These are phyloP conservation scores for Atethmia centrago DNA, from an alignment of 2,888 invertebrate species.

Conservation along the genomic window DNA sequence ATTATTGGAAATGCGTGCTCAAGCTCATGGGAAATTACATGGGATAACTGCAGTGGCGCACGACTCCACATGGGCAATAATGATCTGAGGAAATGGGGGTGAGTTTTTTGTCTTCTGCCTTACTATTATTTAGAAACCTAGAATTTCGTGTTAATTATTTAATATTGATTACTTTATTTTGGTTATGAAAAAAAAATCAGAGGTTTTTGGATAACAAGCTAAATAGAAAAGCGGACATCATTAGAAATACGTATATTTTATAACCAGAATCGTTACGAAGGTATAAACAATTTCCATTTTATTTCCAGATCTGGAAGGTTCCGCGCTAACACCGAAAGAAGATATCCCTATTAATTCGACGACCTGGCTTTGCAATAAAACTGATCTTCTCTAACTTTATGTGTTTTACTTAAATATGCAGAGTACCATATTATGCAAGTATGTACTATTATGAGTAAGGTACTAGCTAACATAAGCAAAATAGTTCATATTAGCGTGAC, in stretches of 20 bases:
- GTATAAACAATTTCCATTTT: constrained; percentile 10
- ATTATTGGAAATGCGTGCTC: constrained; percentile 72
- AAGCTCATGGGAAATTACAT: constrained; percentile 66
- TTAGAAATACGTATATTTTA: neutral
- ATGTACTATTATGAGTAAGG: neutral
- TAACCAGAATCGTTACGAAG: neutral
- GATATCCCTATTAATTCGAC: constrained; percentile 63
- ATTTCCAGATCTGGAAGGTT: constrained; percentile 72
- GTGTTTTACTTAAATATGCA: constrained; percentile 7
- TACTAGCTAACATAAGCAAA: neutral
- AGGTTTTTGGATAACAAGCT: neutral
- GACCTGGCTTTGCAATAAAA: constrained; percentile 60
- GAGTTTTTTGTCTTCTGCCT: constrained; percentile 47
- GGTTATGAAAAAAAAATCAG: neutral
- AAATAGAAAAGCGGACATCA: neutral
- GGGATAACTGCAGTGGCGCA: constrained; percentile 73
- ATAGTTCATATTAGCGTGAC: neutral
- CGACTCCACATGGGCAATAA: constrained; percentile 74
- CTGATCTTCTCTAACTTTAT: neutral
- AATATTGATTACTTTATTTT: neutral
- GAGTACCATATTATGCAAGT: neutral
- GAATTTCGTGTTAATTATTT: neutral
- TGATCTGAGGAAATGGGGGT: constrained; percentile 75
- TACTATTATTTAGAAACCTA: neutral
- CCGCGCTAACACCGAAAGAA: constrained; percentile 69